Conservation (phyloP, 2,113 vertebrate species). For the Phalacrocorax aristotelis region DNA sequence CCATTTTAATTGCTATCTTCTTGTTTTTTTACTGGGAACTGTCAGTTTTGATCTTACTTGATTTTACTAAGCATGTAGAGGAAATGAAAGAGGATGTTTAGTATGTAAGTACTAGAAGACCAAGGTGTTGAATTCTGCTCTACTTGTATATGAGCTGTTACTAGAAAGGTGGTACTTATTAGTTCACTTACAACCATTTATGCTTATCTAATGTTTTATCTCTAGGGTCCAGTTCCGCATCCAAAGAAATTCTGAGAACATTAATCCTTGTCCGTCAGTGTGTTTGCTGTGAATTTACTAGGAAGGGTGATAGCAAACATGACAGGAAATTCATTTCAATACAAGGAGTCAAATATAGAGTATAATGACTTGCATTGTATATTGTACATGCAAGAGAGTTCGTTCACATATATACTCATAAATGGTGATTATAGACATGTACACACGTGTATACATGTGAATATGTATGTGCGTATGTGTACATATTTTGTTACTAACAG, state of each 20-base stretch:
- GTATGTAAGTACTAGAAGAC: background rate
- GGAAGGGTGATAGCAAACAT: background rate
- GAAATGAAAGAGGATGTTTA: background rate
- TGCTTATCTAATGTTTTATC: background rate
- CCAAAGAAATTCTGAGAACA: background rate
- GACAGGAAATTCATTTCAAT: background rate
- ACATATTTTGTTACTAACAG: background rate
- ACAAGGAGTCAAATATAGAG: background rate
- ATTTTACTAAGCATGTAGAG: background rate
- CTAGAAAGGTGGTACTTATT: background rate
- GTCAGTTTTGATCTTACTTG: background rate
- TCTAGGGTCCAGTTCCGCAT: background rate
- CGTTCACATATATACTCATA: background rate
- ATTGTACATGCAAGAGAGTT: background rate
- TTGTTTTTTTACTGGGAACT: background rate
- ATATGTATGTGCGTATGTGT: fast-evolving
- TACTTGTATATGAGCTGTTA: background rate
- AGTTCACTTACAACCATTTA: background rate
- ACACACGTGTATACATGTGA: background rate
- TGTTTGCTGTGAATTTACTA: background rate
- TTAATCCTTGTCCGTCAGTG: background rate
- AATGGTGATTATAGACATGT: background rate
- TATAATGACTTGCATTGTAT: background rate
- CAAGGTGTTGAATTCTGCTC: background rate
- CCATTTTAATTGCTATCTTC: background rate